Conservation (phyloP, 2,797 vertebrate genomes). For the Alauda arvensis region DNA sequence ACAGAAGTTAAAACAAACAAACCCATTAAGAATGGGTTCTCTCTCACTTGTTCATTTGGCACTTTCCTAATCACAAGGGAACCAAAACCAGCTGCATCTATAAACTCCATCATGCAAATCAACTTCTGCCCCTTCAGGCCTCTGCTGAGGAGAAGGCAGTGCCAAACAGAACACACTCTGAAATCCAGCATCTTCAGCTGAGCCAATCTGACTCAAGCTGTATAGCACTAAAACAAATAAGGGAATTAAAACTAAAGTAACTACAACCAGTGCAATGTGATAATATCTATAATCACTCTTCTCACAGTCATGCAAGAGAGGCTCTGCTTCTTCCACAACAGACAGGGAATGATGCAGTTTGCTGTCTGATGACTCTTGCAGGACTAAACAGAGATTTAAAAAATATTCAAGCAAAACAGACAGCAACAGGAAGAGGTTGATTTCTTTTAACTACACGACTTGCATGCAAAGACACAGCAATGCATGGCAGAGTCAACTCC, state of each 20-base stretch:
- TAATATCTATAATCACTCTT: background rate
- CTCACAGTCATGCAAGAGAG: background rate
- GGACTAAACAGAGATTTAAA: background rate
- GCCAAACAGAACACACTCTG: background rate
- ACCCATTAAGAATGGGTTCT: background rate
- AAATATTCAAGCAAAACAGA: background rate
- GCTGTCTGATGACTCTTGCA: background rate
- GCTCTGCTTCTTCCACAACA: background rate
- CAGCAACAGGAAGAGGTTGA: background rate
- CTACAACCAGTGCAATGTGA: background rate
- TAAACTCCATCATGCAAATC: background rate
- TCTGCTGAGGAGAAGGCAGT: background rate
- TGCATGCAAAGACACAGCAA: background rate
- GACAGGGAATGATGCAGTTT: background rate
- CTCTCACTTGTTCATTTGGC: background rate
- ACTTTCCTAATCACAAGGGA: background rate
- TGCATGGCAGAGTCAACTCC: background rate
- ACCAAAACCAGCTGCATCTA: background rate
- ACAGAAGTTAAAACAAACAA: background rate
- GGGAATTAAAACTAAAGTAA: background rate
- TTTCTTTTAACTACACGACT: background rate
- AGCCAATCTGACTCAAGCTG: background rate
- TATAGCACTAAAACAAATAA: background rate
- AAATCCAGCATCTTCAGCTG: background rate
- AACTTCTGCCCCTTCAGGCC: background rate